Base-by-base conservation (phyloP, 2,888 invertebrate species). In the Drosophila colorata region DNA sequence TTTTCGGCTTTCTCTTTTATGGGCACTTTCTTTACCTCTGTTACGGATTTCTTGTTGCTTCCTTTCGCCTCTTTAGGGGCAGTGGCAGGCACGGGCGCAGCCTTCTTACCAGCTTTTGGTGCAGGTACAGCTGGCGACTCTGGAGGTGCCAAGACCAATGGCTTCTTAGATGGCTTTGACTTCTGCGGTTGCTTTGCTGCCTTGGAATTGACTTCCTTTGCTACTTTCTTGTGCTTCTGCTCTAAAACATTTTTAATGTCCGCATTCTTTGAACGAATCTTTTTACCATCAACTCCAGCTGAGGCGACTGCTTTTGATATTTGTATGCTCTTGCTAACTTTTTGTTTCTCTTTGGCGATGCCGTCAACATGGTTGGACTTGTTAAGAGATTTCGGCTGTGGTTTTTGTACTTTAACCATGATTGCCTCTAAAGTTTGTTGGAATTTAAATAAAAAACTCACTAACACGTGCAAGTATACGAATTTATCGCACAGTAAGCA, bases 381-480 rank as follows among this genome's bases (percentile, higher is more conserved):
- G 37, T 14, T 69, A 3, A 84, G 48, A n/a, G 86, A 71, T 69
- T 87, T 88, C 2, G 87, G 63, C 38, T 74, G 63, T 0, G 84
- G 81, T 43, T 87, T 84, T 25, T 82, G 84, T 35, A 88, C 80
- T 69, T 87, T 87, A 1, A 81, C 88, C 87, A 87, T 87, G n/a
- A 55, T 67, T 57, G 49, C 11, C 28, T 16, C 63, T 16, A 25
- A 25, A 49, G 38, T n/a, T 47, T 31, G 51, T 49, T 13, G 57
- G 40, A 20, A 64, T 47, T 72, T 64, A 20, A 73, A 85, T 20
- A 49, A 65, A 66, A 57, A 44, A 63, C 67, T 68, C 65, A 49
- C 60, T 37, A 63, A 84, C 81, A 82, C 84, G 84, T 81, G 84
- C 78, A 31, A 72, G 6, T 7, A 33, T n/a, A 61, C 18, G 40